Evolutionary conservation across 2,888 invertebrate species (phyloP).

Genomic region (Carcina quercana): DNA sequence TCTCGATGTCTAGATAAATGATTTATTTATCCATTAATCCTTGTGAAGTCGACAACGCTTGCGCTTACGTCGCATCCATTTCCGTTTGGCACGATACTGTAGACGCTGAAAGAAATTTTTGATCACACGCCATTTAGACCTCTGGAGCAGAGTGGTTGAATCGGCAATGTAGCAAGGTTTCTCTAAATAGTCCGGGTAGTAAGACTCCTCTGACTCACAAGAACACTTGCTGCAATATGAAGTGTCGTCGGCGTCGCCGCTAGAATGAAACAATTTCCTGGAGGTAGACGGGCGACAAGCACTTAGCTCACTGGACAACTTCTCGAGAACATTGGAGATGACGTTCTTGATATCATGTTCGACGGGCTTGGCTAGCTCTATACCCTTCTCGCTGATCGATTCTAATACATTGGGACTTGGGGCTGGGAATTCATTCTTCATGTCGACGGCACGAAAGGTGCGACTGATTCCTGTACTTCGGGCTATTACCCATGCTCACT

Average conservation of each 20-base stretch:
- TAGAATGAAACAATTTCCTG: slow-evolving; percentile 34
- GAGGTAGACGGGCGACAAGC: slow-evolving; percentile 45
- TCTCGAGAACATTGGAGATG: slow-evolving; percentile 18
- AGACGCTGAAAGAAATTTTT: slow-evolving; percentile 30
- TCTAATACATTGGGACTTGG: no score
- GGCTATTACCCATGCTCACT: no score
- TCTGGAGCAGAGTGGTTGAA: slow-evolving; percentile 32
- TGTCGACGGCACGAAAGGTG: no score
- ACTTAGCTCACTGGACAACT: slow-evolving; percentile 27
- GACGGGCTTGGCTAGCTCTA: no score
- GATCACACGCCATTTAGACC: slow-evolving; percentile 41
- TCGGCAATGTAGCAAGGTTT: slow-evolving; percentile 43
- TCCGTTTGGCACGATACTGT: slow-evolving; percentile 21
- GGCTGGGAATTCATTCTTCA: no score
- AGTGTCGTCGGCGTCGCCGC: slow-evolving; percentile 34
- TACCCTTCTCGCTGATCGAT: no score
- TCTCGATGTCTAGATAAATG: no score
- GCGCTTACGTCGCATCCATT: slow-evolving; percentile 2
- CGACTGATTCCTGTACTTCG: no score
- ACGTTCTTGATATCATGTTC: no score
- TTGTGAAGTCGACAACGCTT: no score
- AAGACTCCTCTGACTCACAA: slow-evolving; percentile 28
- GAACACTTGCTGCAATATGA: slow-evolving; percentile 33
- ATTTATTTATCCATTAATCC: no score
- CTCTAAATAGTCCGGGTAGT: slow-evolving; percentile 21